Percentiles rank a stretch among this genome's conserved stretches.
Conservation (phyloP, 2,888 invertebrate species). For the Theodoxus fluviatilis region DNA sequence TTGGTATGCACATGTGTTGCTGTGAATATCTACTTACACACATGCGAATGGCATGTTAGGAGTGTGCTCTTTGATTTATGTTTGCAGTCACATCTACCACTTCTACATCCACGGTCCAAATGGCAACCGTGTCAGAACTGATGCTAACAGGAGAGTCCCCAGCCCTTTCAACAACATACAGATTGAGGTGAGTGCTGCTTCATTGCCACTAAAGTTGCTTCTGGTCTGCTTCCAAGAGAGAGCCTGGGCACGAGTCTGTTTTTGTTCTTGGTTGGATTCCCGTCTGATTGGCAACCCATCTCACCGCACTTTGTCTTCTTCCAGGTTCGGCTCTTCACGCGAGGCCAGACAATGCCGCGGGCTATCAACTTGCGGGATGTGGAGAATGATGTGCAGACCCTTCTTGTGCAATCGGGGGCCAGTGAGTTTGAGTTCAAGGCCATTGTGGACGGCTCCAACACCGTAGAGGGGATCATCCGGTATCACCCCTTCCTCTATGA, state of each 20-base stretch:
- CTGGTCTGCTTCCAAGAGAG: neutral
- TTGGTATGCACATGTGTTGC: no score
- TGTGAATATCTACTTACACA: no score
- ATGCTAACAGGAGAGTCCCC: slow-evolving; percentile 30
- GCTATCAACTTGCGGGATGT: slow-evolving; percentile 57
- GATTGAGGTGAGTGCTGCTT: slow-evolving; percentile 50
- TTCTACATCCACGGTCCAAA: slow-evolving; percentile 65
- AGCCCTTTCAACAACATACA: slow-evolving; percentile 58
- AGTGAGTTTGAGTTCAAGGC: slow-evolving; percentile 64
- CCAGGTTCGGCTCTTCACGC: slow-evolving; percentile 41
- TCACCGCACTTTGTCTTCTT: neutral
- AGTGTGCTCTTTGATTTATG: slow-evolving; percentile 10
- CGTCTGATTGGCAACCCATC: neutral
- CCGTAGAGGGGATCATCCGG: slow-evolving; percentile 62
- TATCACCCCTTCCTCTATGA: slow-evolving; percentile 66
- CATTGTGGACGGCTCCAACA: slow-evolving; percentile 57
- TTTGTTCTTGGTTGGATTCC: no score
- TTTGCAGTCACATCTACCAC: slow-evolving; percentile 64
- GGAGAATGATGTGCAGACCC: slow-evolving; percentile 62
- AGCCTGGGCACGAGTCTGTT: no score
- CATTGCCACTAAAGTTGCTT: neutral
- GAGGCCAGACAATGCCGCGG: slow-evolving; percentile 38
- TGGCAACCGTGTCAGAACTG: slow-evolving; percentile 48
- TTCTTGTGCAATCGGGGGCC: slow-evolving; percentile 55
- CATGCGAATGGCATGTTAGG: no score